A percentile compares a stretch with the other conserved stretches of the same genome.
Evolutionary conservation across 2,797 vertebrate genomes (phyloP).

Genomic region (Salarias fasciatus): DNA sequence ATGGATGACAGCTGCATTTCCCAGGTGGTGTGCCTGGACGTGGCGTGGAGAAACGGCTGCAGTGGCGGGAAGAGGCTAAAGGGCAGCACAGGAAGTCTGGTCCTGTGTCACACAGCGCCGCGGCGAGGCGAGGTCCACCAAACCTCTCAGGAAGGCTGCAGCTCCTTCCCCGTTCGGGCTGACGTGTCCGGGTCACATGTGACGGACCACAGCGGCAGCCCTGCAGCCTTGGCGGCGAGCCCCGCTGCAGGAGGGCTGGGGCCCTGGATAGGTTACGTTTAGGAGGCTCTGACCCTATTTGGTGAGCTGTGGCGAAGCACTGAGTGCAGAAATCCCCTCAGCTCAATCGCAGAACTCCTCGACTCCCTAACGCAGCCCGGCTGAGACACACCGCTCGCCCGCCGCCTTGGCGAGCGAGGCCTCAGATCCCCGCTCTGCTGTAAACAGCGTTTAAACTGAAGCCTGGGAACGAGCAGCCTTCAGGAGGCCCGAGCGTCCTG

Average conservation of each 20-base stretch:
- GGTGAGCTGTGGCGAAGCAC: slow-evolving; percentile 34
- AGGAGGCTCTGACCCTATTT: slow-evolving; percentile 56
- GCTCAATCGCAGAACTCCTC: slow-evolving; percentile 29
- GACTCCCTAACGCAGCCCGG: slow-evolving; percentile 14
- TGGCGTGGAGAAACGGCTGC: slow-evolving; percentile 17
- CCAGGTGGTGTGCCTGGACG: slow-evolving; percentile 82
- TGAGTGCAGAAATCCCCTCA: slow-evolving; percentile 17
- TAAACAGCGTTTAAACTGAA: neutral
- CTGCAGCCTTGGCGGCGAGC: slow-evolving; percentile 39
- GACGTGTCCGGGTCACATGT: slow-evolving; percentile 8
- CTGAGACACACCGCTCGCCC: too few relatives aligned
- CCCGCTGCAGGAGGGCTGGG: slow-evolving; percentile 4
- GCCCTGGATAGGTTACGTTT: slow-evolving; percentile 60
- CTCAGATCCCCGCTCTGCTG: too few relatives aligned
- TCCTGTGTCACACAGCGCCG: neutral
- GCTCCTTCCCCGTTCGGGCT: slow-evolving; percentile 1
- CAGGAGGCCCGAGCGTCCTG: too few relatives aligned
- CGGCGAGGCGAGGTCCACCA: too few relatives aligned
- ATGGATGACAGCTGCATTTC: slow-evolving; percentile 91
- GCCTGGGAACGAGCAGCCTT: too few relatives aligned
- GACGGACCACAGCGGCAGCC: slow-evolving; percentile 8
- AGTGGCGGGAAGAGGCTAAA: slow-evolving; percentile 19
- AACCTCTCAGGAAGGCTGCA: too few relatives aligned
- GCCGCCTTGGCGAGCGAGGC: too few relatives aligned
- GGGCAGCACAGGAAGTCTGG: slow-evolving; percentile 33